A percentile compares a stretch with the other conserved stretches of the same genome.
These are phyloP conservation scores for Rhinophrynus dorsalis DNA, from an alignment of 2,797 vertebrate genomes.

Conservation along the genomic window DNA sequence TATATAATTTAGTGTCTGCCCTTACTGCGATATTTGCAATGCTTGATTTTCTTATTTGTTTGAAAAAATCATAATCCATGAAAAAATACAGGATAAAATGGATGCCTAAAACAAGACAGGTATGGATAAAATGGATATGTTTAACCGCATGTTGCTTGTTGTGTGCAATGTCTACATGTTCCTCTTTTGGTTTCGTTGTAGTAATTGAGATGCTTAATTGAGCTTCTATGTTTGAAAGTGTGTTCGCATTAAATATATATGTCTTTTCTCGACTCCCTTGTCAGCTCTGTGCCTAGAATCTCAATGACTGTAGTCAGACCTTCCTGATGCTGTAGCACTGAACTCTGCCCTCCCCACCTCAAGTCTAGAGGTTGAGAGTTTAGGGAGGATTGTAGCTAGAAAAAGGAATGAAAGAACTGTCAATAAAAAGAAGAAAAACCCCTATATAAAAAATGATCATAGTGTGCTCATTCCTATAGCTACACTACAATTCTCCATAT, in stretches of 20 bases:
- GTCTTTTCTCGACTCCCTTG: neutral
- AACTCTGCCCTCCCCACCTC: slow-evolving; percentile 1
- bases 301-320: neutral
- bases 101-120: neutral
- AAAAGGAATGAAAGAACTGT: neutral
- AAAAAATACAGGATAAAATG: neutral
- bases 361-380: neutral
- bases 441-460: neutral
- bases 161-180: neutral
- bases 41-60: slow-evolving; percentile 1
- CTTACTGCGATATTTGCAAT: neutral
- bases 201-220: slow-evolving; percentile 3
- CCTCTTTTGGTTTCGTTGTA: neutral
- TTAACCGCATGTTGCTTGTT: neutral
- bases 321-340: neutral
- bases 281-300: neutral
- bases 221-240: neutral
- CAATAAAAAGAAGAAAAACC: neutral
- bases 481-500: too few relatives aligned
- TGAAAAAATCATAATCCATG: neutral
- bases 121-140: neutral
- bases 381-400: neutral
- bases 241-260: neutral
- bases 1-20: slow-evolving; percentile 14
- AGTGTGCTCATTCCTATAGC: neutral